phyloP scores from a whole-genome alignment of 1,140 invertebrate genomes.

The Aphelinus certus region DNA sequence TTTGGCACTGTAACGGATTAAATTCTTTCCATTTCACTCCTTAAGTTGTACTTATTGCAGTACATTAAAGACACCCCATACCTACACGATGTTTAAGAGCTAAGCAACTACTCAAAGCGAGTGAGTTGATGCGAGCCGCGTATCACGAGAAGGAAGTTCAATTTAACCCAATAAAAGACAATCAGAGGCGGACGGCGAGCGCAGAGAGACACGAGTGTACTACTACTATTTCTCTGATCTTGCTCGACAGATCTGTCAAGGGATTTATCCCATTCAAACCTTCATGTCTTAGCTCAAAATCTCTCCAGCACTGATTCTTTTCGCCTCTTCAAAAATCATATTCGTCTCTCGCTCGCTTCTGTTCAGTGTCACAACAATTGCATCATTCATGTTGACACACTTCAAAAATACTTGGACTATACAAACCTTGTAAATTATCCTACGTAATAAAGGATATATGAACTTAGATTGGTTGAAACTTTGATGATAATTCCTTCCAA shows the following conservation, averaged over 20 bases:
- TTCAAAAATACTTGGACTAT: no score
- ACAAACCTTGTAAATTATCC: no score
- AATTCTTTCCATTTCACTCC: constrained; percentile 34
- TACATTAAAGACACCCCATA: constrained; percentile 62
- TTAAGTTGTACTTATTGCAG: constrained; percentile 43
- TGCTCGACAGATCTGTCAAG: constrained; percentile 54
- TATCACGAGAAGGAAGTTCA: constrained; percentile 68
- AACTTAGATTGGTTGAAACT: no score
- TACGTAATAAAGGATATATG: no score
- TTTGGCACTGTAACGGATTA: constrained; percentile 28
- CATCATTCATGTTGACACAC: no score
- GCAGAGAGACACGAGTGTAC: constrained; percentile 38
- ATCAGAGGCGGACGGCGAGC: constrained; percentile 65
- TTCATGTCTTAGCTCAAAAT: constrained; percentile 43
- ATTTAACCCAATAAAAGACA: constrained; percentile 68
- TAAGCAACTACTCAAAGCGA: constrained; percentile 62
- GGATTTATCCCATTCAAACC: constrained; percentile 44
- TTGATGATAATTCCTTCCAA: no score
- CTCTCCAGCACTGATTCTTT: constrained; percentile 13
- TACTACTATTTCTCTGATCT: constrained; percentile 56
- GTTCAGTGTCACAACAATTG: no score
- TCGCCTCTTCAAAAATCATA: neutral
- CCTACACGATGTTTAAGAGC: constrained; percentile 62
- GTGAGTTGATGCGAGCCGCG: constrained; percentile 65
- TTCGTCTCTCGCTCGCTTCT: neutral